A percentile compares a stretch with the other conserved stretches of the same genome.
These are phyloP conservation scores for Tautogolabrus adspersus DNA, from an alignment of 2,113 vertebrate species.

Conservation along the genomic window DNA sequence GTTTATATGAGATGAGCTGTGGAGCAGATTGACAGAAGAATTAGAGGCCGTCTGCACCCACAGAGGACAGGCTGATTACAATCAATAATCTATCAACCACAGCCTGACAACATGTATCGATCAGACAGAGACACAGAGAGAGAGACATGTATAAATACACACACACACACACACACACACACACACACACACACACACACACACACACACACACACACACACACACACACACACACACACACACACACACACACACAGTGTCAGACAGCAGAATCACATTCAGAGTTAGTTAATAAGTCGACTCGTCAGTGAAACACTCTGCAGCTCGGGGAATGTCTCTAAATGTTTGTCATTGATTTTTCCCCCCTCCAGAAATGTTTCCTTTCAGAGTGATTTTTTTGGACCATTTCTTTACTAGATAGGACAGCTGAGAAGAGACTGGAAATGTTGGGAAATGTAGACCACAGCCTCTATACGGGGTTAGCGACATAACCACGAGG, in stretches of 20 bases:
- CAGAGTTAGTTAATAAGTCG: conserved; percentile 24
- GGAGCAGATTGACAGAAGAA: conserved; percentile 64
- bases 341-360: background rate
- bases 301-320: conserved; percentile 1
- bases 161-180: background rate
- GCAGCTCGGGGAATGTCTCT: background rate
- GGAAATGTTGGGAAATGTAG: too few relatives aligned
- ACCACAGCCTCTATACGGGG: too few relatives aligned
- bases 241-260: background rate
- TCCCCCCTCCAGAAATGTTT: too few relatives aligned
- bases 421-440: too few relatives aligned
- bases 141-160: background rate
- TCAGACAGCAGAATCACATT: background rate
- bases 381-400: too few relatives aligned
- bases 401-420: too few relatives aligned
- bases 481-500: too few relatives aligned
- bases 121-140: conserved; percentile 11
- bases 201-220: background rate
- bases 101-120: conserved; percentile 70
- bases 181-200: background rate
- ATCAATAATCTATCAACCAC: conserved; percentile 76
- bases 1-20: conserved; percentile 7
- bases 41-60: conserved; percentile 67
- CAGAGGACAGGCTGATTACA: conserved; percentile 68
- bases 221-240: background rate